Base-by-base conservation (phyloP, 2,797 vertebrate genomes). In the Sternarchorhynchus goeldii region DNA sequence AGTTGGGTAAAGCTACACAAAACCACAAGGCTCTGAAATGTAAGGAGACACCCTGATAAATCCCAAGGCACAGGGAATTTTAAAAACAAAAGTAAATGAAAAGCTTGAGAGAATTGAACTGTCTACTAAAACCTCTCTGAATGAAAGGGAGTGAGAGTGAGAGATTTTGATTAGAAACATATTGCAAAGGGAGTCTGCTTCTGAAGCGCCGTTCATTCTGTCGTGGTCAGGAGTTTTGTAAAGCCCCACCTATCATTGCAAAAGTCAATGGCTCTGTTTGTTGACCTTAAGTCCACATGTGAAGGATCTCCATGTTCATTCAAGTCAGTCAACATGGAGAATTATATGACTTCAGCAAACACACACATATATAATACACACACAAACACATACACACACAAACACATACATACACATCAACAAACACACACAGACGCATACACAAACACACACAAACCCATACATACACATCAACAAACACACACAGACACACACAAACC, bases 91-190 rank as follows among this genome's bases (percentile, higher is more conserved):
- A 62, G 39, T 53, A 41, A 69, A 64, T 31, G 79, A 81, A 75
- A 65, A 67, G 78, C 45, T 59, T 64, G 68, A 60, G 45, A 32
- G 73, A 68, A 25, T 50, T 34, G 67, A 0, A 80, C 78, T 39
- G 31, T 67, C 3, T 25, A 32, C 55, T 62, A 45, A 67, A 69
- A 63, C 57, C 53, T 16, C 76, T 39, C 77, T 59, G 78, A 65
- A 85, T 82, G 76, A 73, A 41, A 86, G 65, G 67, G 32, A 6
- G 29, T 7, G 20, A 82, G 53, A 73, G 60, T 66, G 55, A 71
- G 74, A 84, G 76, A 21, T 70, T 82, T 34, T 86, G 79, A 87
- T 85, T 83, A 7, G 62, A 88, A 89, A 86, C 86, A 89, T 60
- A 84, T 82, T 89, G 80, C 18, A 39, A 68, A 67, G 57, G 56